Evolutionary conservation across 2,888 invertebrate genomes (phyloP).

Genomic region (Synergus japonicus): DNA sequence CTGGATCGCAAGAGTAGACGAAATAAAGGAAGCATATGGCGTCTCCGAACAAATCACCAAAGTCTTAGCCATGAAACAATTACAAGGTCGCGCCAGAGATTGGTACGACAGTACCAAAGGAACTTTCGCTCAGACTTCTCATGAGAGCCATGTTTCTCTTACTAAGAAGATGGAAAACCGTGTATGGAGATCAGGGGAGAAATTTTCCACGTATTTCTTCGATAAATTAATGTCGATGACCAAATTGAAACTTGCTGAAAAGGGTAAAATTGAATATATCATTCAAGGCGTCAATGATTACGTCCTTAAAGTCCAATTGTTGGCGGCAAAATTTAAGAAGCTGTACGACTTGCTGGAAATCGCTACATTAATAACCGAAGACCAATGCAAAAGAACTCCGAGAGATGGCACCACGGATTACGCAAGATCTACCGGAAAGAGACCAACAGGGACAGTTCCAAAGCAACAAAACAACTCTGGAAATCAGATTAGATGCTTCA

Average conservation of each 20-base stretch:
- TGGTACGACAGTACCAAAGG: no score
- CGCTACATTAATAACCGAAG: not conserved
- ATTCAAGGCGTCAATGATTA: not conserved
- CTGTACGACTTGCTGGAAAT: not conserved
- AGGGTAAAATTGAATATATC: not conserved
- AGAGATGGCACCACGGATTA: not conserved
- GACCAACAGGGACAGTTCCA: not conserved
- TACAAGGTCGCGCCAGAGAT: not conserved
- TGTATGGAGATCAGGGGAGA: not conserved
- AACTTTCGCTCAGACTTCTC: no score
- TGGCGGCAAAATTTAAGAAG: not conserved
- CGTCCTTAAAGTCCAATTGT: not conserved
- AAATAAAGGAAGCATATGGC: not conserved
- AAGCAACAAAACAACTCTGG: not conserved
- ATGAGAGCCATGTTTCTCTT: no score
- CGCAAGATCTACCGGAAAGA: not conserved
- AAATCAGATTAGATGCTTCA: conserved; percentile 4
- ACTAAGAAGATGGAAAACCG: not conserved
- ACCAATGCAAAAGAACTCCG: not conserved
- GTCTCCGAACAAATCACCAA: not conserved
- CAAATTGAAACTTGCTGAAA: not conserved
- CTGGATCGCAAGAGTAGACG: not conserved
- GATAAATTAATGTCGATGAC: not conserved
- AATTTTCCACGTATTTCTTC: not conserved
- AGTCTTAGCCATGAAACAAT: not conserved